Percentiles rank a stretch among this genome's conserved stretches.
phyloP scores from a whole-genome alignment of 2,113 vertebrate genomes.

The Mixornis gularis region DNA sequence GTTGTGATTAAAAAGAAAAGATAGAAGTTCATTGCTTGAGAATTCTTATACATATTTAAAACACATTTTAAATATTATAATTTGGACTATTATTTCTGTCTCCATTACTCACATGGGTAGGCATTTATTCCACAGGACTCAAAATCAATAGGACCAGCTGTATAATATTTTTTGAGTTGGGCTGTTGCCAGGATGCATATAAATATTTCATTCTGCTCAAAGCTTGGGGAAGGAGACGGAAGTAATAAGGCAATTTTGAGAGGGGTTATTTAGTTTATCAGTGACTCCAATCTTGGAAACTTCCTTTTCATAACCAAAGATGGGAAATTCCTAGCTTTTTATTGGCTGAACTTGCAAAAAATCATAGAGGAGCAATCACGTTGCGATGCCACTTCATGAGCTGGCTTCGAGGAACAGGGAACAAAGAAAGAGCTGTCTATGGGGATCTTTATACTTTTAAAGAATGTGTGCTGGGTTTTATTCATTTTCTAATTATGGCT shows the following conservation, averaged over 20 bases:
- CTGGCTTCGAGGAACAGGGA: background rate
- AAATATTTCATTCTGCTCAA: slow-evolving; percentile 50
- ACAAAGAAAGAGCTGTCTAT: background rate
- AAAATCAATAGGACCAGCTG: slow-evolving; percentile 12
- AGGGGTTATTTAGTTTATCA: slow-evolving; percentile 16
- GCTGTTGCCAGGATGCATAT: background rate
- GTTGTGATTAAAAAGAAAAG: background rate
- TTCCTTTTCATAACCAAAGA: slow-evolving; percentile 25
- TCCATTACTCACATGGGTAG: background rate
- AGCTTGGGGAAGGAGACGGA: slow-evolving; percentile 12
- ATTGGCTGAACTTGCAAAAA: background rate
- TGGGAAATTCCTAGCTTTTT: slow-evolving; percentile 13
- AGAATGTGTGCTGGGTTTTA: background rate
- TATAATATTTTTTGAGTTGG: slow-evolving; percentile 30
- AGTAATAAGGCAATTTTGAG: slow-evolving; percentile 31
- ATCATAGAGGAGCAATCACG: background rate
- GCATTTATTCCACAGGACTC: background rate
- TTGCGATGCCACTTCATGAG: background rate
- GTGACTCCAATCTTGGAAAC: slow-evolving; percentile 18
- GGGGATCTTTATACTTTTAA: background rate
- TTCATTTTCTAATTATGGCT: background rate
- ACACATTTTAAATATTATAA: background rate
- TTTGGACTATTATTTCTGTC: background rate
- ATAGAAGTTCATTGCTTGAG: background rate
- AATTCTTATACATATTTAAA: background rate